Evolutionary conservation across 2,888 invertebrate species (phyloP).

Genomic region (Caenorhabditis sp.): DNA sequence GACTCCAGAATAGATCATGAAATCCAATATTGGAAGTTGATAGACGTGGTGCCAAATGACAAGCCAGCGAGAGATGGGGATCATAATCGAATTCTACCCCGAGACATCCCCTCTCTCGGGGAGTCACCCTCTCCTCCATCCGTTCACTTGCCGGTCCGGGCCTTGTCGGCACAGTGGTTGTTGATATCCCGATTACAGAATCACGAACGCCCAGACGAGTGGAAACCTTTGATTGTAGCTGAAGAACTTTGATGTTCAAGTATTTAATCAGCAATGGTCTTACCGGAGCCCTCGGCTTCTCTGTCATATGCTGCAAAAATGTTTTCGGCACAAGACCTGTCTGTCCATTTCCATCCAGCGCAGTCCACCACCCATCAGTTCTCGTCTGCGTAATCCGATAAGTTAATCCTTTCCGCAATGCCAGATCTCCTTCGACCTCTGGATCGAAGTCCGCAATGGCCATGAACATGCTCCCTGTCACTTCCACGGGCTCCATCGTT

Average conservation of each 20-base stretch:
- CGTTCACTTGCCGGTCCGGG: not conserved
- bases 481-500: constrained; percentile 43
- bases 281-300: constrained; percentile 20
- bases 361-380: constrained; percentile 76
- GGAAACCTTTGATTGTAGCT: constrained; percentile 41
- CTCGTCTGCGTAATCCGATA: constrained; percentile 68
- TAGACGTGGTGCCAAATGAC: constrained; percentile 75
- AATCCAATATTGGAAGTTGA: constrained; percentile 74
- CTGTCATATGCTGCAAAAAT: constrained; percentile 62
- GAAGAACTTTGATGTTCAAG: not conserved
- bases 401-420: constrained; percentile 64
- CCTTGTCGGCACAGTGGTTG: constrained; percentile 15
- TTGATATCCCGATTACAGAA: constrained; percentile 46
- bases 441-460: constrained; percentile 64
- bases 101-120: constrained; percentile 51
- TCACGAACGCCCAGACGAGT: constrained; percentile 47
- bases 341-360: constrained; percentile 62
- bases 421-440: constrained; percentile 64
- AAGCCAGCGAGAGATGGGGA: constrained; percentile 67
- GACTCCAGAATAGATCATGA: constrained; percentile 77
- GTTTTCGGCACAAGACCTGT: constrained; percentile 72
- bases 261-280: constrained; percentile 12
- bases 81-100: constrained; percentile 66
- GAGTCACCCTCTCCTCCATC: constrained; percentile 6
- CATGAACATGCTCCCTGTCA: constrained; percentile 65